Base-by-base conservation (phyloP, 2,113 vertebrate genomes). In the Paraplagusia blochii region DNA sequence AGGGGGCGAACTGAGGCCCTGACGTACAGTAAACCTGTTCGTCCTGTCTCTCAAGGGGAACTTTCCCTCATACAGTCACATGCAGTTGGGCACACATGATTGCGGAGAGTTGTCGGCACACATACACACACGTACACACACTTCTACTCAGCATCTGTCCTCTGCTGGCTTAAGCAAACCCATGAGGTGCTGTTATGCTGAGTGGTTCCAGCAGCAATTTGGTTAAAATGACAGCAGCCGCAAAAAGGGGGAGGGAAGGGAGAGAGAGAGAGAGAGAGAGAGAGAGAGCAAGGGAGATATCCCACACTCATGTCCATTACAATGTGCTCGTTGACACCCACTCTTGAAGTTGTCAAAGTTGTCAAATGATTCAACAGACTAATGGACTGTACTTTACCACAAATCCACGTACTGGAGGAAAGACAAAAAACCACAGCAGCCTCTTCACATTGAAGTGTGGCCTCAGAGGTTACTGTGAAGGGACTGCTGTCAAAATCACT, bases 91-190 rank as follows among this genome's bases (percentile, higher is more conserved):
- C 1, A 49, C 11, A 48, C 10, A 56, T 8, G 44, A 1, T 58
- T 12, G 44, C 64, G 64, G 64, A 12, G n/a, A n/a, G n/a, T n/a
- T n/a, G n/a, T n/a, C n/a, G n/a, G n/a, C 47, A 74, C 22, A 15
- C 22, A 34, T 38, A 42, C 39, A 42, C 48, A 55, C 15, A 11
- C 38, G 5, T 11, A 53, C 11, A 59, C 11, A 48, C 0, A 75
- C 17, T 63, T 81, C 69, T 58, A 75, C 74, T 42, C 76, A 79
- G 68, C 81, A 88, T 83, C 85, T 83, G 82, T 74, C 79, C 69
- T 64, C 66, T 54, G 65, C 53, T 73, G 69, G 77, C 60, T 64
- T 39, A 66, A 66, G 50, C 50, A 29, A 57, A 62, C 59, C 49
- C 55, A 44, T 47, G 53, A 79, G 69, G 51, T 55, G 52, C 69